Percentiles rank a stretch among this genome's conserved stretches.
Evolutionary conservation across 2,797 vertebrate genomes (phyloP).

Genomic region (Phataginus tetradactyla): DNA sequence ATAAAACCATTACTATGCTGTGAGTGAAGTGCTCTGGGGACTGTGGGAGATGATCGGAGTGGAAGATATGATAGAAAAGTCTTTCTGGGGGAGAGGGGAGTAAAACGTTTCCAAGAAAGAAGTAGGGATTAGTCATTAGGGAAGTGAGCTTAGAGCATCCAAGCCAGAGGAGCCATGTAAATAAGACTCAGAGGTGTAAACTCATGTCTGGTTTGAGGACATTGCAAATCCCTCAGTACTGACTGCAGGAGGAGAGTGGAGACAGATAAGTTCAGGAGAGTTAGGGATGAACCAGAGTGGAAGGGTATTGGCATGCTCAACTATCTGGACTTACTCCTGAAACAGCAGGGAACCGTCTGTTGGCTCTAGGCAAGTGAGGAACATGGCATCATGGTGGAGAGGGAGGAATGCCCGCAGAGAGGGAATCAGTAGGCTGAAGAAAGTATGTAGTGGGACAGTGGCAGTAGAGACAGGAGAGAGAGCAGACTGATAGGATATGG

Average conservation of each 20-base stretch:
- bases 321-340: background rate
- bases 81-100: background rate
- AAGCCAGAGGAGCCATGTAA: background rate
- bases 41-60: background rate
- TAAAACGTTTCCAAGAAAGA: background rate
- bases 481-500: background rate
- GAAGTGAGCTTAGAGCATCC: background rate
- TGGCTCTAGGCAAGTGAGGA: background rate
- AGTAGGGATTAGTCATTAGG: background rate
- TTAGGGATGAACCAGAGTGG: background rate
- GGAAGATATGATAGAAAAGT: background rate
- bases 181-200: background rate
- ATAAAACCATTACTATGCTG: background rate
- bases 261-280: background rate
- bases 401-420: background rate
- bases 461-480: background rate
- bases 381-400: background rate
- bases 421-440: background rate
- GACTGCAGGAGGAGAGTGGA: background rate
- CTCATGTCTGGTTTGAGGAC: background rate
- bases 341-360: background rate
- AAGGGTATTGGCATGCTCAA: background rate
- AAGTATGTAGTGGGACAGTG: background rate
- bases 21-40: background rate
- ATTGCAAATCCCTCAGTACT: background rate